These are phyloP conservation scores for Ophioderma brevispina DNA, from an alignment of 35 echinoderm and acorn worm genomes.

Conservation along the genomic window DNA sequence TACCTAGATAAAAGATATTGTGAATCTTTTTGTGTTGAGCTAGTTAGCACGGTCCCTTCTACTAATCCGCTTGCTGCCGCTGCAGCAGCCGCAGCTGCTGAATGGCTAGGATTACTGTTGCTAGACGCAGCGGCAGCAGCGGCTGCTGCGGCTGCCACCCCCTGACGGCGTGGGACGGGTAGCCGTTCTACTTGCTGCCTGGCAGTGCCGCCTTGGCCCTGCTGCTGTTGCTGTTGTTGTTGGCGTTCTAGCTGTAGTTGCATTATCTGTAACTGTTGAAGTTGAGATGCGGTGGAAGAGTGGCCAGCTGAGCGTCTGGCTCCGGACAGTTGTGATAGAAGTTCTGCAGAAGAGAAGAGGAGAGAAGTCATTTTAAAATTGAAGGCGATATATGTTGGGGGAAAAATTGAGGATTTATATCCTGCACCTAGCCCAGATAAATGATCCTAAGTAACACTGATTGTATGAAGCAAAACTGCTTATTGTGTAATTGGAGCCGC, in stretches of 20 bases:
- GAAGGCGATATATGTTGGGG: no score
- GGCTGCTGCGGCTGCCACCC: constrained; percentile 42
- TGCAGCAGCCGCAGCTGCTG: constrained; percentile 50
- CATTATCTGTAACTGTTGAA: constrained; percentile 98
- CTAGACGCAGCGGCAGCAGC: constrained; percentile 55
- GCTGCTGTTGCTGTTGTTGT: constrained; percentile 89
- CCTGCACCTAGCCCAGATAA: no score
- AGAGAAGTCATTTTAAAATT: no score
- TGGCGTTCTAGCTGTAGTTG: constrained; percentile 96
- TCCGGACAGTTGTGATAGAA: constrained; percentile 97
- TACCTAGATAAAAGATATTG: constrained; percentile 99
- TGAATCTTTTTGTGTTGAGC: constrained; percentile 83
- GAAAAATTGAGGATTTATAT: no score
- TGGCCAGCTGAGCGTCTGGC: constrained; percentile 85
- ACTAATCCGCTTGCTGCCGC: constrained; percentile 24
- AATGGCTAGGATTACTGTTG: constrained; percentile 63
- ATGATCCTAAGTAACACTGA: no score
- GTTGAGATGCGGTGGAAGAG: constrained; percentile 90
- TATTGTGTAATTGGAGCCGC: no score
- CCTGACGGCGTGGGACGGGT: constrained; percentile 32
- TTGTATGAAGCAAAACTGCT: no score
- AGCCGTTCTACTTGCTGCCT: constrained; percentile 55
- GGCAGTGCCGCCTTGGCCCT: constrained; percentile 66
- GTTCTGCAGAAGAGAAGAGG: constrained; percentile 70
- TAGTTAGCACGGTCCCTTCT: constrained; percentile 40